phyloP scores from a whole-genome alignment of 2,888 invertebrate genomes.

The Thereva nobilitata region DNA sequence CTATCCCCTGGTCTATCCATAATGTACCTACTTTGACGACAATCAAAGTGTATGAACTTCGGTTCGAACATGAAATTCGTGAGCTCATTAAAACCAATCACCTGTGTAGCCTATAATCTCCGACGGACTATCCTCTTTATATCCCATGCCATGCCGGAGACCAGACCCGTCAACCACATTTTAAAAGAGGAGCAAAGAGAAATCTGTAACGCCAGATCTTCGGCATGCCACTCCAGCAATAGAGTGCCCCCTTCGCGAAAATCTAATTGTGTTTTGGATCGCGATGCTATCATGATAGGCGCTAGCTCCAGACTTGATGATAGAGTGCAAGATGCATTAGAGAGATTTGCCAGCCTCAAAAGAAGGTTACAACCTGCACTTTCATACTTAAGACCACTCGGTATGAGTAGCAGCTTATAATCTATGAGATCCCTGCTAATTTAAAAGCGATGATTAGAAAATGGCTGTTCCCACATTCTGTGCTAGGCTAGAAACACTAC shows the following conservation, averaged over 20 bases:
- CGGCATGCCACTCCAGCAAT: constrained; percentile 18
- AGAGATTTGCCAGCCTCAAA: constrained; percentile 28
- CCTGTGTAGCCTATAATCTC: constrained; percentile 35
- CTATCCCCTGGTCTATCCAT: constrained; percentile 27
- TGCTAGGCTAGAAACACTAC: too few species aligned
- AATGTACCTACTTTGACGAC: constrained; percentile 31
- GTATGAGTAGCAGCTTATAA: constrained; percentile 9
- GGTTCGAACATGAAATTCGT: constrained; percentile 35
- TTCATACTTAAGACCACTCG: constrained; percentile 1
- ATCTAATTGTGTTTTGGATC: constrained; percentile 34
- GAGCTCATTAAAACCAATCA: constrained; percentile 36
- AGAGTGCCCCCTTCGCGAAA: constrained; percentile 18
- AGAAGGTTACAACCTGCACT: constrained; percentile 27
- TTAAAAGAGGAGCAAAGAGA: constrained; percentile 14
- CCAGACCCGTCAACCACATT: too few species aligned
- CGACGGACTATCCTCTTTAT: constrained; percentile 17
- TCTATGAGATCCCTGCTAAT: constrained; percentile 20
- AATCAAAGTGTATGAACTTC: constrained; percentile 35
- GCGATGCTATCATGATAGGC: constrained; percentile 31
- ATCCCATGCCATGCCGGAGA: too few species aligned
- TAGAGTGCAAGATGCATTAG: constrained; percentile 30
- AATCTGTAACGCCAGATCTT: constrained; percentile 34
- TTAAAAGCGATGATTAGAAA: constrained; percentile 30
- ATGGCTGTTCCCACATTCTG: constrained; percentile 26
- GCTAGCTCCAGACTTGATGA: constrained; percentile 20